A percentile compares a stretch with the other conserved stretches of the same genome.
phyloP scores from a whole-genome alignment of 2,113 vertebrate genomes.

The Cygnus buccinator region DNA sequence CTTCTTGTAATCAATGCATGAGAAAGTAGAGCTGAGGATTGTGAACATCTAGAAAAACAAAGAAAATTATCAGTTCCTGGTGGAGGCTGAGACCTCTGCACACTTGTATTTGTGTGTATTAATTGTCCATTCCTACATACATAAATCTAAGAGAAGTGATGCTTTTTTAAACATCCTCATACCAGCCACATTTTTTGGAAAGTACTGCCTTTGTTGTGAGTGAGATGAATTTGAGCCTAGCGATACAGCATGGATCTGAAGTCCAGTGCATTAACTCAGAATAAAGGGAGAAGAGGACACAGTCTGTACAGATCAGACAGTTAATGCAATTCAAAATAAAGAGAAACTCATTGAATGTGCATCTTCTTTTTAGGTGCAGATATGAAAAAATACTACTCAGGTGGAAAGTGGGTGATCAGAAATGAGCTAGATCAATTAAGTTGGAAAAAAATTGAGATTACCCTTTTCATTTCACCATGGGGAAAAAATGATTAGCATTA shows the following conservation, averaged over 20 bases:
- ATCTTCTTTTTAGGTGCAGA: background rate
- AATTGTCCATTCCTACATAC: background rate
- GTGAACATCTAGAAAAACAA: background rate
- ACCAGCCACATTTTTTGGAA: background rate
- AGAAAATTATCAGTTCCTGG: background rate
- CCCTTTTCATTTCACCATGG: background rate
- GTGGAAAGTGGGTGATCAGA: background rate
- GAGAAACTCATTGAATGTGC: background rate
- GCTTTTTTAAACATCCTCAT: background rate
- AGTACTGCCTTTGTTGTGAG: background rate
- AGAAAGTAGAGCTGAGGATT: background rate
- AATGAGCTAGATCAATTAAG: background rate
- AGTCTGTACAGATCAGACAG: background rate
- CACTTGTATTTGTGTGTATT: background rate
- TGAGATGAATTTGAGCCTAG: background rate
- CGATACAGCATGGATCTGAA: background rate
- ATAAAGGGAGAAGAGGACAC: background rate
- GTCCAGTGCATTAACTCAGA: background rate
- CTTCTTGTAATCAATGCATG: background rate
- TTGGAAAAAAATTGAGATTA: background rate
- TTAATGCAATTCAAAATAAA: background rate
- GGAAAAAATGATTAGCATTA: background rate
- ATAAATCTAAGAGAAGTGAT: background rate
- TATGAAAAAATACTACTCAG: background rate
- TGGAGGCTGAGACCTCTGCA: background rate